Evolutionary conservation across 2,888 invertebrate genomes (phyloP).

Genomic region (Nymphalis urticae): DNA sequence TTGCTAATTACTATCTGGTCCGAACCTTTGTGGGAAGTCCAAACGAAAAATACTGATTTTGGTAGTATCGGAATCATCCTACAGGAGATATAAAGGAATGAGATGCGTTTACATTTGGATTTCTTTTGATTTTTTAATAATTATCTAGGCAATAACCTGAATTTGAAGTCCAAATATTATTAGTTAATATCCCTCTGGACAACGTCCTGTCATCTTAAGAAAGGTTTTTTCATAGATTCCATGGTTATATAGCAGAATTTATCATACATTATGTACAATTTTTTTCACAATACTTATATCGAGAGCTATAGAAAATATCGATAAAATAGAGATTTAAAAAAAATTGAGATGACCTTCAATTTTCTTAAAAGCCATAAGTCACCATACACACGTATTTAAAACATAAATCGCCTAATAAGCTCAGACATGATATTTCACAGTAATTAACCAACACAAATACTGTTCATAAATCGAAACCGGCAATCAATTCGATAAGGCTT

Average conservation of each 20-base stretch:
- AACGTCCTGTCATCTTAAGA: too few relatives aligned
- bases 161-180: too few relatives aligned
- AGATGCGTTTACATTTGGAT: constrained; percentile 3
- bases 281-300: too few relatives aligned
- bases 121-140: not conserved
- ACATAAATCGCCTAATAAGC: constrained; percentile 9
- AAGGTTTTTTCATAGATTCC: too few relatives aligned
- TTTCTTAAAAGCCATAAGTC: not conserved
- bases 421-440: constrained; percentile 27
- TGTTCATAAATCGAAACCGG: constrained; percentile 36
- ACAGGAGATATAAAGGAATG: constrained; percentile 25
- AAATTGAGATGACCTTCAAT: not conserved
- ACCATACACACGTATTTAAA: not conserved
- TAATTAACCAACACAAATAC: constrained; percentile 19
- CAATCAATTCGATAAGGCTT: constrained; percentile 39
- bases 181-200: too few relatives aligned
- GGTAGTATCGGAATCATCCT: constrained; percentile 32
- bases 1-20: constrained; percentile 71
- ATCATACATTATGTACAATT: too few relatives aligned
- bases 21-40: constrained; percentile 52
- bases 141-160: too few relatives aligned
- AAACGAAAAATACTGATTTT: constrained; percentile 38
- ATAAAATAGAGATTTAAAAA: not conserved
- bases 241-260: too few relatives aligned
- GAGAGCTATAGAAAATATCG: too few relatives aligned